Evolutionary conservation across 2,888 invertebrate species (phyloP).

Genomic region (Acronicta aceris): DNA sequence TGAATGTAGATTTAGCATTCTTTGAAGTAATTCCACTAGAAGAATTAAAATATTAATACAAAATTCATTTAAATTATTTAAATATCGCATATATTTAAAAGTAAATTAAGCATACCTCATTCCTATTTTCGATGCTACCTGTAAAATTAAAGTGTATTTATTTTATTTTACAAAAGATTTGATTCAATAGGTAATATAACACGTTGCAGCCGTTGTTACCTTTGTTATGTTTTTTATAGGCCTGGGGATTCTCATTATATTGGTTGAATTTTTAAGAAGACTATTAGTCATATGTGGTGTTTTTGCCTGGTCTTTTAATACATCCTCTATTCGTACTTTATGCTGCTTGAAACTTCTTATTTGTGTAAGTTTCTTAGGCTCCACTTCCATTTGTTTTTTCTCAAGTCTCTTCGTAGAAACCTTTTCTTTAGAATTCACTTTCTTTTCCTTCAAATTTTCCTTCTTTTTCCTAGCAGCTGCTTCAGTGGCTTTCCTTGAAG

Average conservation of each 20-base stretch:
- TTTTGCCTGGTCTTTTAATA: conserved; percentile 11
- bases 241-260: conserved; percentile 30
- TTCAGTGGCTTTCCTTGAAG: conserved; percentile 54
- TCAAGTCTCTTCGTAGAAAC: conserved; percentile 26
- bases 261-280: conserved; percentile 27
- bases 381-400: conserved; percentile 27
- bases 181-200: neutral
- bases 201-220: conserved; percentile 54
- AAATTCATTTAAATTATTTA: conserved; percentile 1
- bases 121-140: conserved; percentile 69
- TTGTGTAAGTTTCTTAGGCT: conserved; percentile 21
- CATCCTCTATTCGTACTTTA: conserved; percentile 23
- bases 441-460: conserved; percentile 34
- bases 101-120: conserved; percentile 60
- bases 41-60: conserved; percentile 26
- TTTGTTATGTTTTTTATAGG: conserved; percentile 53
- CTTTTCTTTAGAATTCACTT: conserved; percentile 55
- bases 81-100: conserved; percentile 1
- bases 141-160: conserved; percentile 52
- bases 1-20: conserved; percentile 58
- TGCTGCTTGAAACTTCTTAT: conserved; percentile 11
- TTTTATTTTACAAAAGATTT: neutral
- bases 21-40: conserved; percentile 65
- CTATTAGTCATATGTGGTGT: conserved; percentile 15
- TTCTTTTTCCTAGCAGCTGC: conserved; percentile 47